Base-by-base conservation (phyloP, 2,888 invertebrate species). In the Aquatica leii region DNA sequence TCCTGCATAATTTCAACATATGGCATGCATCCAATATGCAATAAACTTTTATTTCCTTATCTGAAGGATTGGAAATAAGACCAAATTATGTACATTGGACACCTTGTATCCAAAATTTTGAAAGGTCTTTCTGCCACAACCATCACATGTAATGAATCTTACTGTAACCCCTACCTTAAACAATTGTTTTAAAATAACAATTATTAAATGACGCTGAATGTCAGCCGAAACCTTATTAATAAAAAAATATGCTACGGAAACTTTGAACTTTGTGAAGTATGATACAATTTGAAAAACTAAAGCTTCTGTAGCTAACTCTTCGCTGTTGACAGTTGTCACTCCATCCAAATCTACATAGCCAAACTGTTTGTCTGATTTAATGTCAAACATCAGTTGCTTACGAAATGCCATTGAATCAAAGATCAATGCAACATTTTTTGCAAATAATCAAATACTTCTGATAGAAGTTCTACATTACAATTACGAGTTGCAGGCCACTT, bases 211-310 rank as follows among this genome's bases (percentile, higher is more conserved):
- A 37, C 37, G 12, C 37, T 37, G 37, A 37, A 37, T 37, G 11
- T 37, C 37, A 37, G 37, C 37, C 9, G 37, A 37, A 37, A 37
- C 37, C 37, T 37, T 37, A 37, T 43, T 43, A 14, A 14, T 17
- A 43, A 43, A 43, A n/a, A 43, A 17, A 43, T 43, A 43, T n/a
- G 14, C 43, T 43, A 43, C 43, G 2, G 43, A 17, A 43, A 43
- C 17, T 43, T 43, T 43, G 17, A 43, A 43, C 17, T 17, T 4
- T 2, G 43, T 43, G 43, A 8, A 17, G 15, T 43, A 43, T 8
- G 15, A 17, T 3, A 17, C n/a, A n/a, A n/a, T n/a, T n/a, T n/a
- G n/a, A n/a, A n/a, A n/a, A n/a, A n/a, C n/a, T n/a, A n/a, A n/a
- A n/a, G n/a, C n/a, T n/a, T n/a, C n/a, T n/a, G n/a, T n/a, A n/a